Percentiles rank a stretch among this genome's conserved stretches.
Evolutionary conservation across 64 coral and sea anemone species (phyloP).

Genomic region (Pachyseris speciosa): DNA sequence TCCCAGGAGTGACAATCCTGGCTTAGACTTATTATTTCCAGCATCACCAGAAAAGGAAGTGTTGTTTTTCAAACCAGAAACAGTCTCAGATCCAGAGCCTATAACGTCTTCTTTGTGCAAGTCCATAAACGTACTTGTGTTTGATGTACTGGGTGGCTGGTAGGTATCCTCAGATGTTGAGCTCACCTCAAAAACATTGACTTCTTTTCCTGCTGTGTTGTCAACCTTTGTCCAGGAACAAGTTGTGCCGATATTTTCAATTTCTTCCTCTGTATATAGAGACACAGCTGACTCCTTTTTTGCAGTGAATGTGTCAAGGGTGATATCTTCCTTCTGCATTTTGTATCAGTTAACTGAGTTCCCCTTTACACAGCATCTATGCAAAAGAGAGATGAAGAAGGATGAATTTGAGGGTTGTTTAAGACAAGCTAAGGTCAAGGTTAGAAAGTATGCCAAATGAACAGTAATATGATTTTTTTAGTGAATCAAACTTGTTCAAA

Average conservation of each 20-base stretch:
- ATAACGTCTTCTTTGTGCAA: slow-evolving; percentile 8
- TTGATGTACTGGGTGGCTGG: background rate
- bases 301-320: background rate
- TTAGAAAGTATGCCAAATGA: too few species aligned
- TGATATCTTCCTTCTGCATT: background rate
- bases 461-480: too few species aligned
- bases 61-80: background rate
- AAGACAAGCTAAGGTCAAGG: too few species aligned
- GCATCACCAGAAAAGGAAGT: background rate
- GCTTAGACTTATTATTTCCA: background rate
- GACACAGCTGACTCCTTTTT: background rate
- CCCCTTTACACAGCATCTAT: too few species aligned
- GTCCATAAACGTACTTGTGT: background rate
- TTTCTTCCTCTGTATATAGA: slow-evolving; percentile 17
- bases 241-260: slow-evolving; percentile 3
- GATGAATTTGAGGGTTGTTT: too few species aligned
- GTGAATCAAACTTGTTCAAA: too few species aligned
- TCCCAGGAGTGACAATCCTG: background rate
- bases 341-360: too few species aligned
- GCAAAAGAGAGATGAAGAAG: too few species aligned
- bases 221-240: background rate
- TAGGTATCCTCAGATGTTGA: slow-evolving; percentile 15
- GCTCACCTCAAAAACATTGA: slow-evolving; percentile 14
- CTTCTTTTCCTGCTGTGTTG: background rate
- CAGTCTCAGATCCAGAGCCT: background rate